Evolutionary conservation across 2,113 vertebrate genomes (phyloP).

Genomic region (Terrapene triunguis): DNA sequence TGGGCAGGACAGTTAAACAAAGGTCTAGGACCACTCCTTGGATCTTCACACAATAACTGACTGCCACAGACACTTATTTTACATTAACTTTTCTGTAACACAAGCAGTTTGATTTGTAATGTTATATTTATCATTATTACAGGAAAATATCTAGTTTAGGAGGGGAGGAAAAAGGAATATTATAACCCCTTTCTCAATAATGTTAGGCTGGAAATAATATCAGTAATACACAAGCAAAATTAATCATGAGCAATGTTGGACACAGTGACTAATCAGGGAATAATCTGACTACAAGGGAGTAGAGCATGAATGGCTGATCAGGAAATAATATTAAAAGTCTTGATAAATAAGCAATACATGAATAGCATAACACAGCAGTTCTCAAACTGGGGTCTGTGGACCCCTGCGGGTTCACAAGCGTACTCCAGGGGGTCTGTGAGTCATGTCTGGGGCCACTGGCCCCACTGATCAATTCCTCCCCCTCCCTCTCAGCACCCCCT

Average conservation of each 20-base stretch:
- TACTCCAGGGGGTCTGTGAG: too few species aligned
- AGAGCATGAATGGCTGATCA: rapidly evolving
- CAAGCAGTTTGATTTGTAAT: background rate
- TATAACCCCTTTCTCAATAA: background rate
- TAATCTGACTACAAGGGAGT: background rate
- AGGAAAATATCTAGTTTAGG: background rate
- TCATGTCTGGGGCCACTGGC: too few species aligned
- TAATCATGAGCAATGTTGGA: background rate
- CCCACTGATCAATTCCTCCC: too few species aligned
- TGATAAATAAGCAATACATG: constrained; percentile 4
- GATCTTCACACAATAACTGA: background rate
- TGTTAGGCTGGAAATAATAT: background rate
- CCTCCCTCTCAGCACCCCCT: too few species aligned
- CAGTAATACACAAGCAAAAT: background rate
- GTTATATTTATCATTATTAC: background rate
- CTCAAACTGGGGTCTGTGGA: too few species aligned
- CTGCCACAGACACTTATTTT: background rate
- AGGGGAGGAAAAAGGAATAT: background rate
- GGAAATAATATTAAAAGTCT: constrained; percentile 7
- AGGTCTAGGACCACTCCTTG: background rate
- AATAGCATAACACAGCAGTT: background rate
- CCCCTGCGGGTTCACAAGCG: too few species aligned
- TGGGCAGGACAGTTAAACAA: background rate
- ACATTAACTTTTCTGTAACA: background rate
- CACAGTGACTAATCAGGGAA: rapidly evolving